Conservation (phyloP, 2,888 invertebrate genomes). For the Hirtodrosophila cameraria region DNA sequence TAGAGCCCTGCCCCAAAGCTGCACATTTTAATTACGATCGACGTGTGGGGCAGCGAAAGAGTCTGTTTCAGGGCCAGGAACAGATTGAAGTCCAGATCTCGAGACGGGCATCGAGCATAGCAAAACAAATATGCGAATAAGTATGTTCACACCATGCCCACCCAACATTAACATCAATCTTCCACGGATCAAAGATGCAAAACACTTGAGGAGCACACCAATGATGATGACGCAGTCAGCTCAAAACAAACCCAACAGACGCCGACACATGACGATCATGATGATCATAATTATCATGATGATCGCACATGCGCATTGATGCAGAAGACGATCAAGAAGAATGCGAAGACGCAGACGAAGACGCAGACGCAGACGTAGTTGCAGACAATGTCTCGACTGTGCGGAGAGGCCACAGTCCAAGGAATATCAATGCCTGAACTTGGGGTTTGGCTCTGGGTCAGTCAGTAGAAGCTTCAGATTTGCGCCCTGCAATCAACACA, state of each 20-base stretch:
- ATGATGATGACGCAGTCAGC: conserved; percentile 49
- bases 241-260: conserved; percentile 32
- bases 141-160: conserved; percentile 81
- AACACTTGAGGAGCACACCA: conserved; percentile 77
- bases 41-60: conserved; percentile 50
- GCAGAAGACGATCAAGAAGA: conserved; percentile 60
- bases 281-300: conserved; percentile 36
- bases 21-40: conserved; percentile 55
- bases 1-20: conserved; percentile 18
- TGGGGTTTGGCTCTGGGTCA: conserved; percentile 46
- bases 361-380: conserved; percentile 6
- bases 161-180: conserved; percentile 82
- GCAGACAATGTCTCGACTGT: conserved; percentile 34
- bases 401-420: conserved; percentile 27
- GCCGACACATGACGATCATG: conserved; percentile 43
- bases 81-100: neutral
- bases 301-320: conserved; percentile 63
- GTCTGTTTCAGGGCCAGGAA: neutral
- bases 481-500: conserved; percentile 26
- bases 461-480: conserved; percentile 32
- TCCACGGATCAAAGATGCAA: conserved; percentile 82
- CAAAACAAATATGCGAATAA: conserved; percentile 79
- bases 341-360: conserved; percentile 8
- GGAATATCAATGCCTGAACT: conserved; percentile 49
- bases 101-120: conserved; percentile 21